Conservation (phyloP, 2,113 vertebrate species). For the Dolichotis patagonum region DNA sequence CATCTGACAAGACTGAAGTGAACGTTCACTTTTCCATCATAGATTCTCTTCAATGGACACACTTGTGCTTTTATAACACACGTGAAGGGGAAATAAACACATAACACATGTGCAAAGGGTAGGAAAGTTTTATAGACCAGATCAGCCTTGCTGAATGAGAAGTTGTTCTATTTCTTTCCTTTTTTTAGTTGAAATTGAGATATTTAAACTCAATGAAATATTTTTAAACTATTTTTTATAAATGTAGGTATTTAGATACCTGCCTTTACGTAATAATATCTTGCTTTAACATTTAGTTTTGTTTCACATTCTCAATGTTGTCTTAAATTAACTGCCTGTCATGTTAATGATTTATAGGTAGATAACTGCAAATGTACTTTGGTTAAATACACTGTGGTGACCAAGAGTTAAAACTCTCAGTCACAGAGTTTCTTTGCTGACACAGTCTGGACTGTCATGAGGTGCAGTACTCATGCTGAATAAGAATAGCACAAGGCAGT, state of each 20-base stretch:
- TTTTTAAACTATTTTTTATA: too few species aligned
- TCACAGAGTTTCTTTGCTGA: too few species aligned
- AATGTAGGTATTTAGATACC: not conserved
- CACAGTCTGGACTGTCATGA: too few species aligned
- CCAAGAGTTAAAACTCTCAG: too few species aligned
- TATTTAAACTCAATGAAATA: too few species aligned
- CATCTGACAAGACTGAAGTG: not conserved
- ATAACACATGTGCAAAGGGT: not conserved
- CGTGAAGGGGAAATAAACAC: not conserved
- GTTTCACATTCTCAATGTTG: not conserved
- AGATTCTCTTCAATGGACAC: slow-evolving; percentile 24
- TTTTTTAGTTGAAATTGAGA: not conserved
- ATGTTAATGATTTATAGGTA: not conserved
- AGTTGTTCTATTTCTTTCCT: not conserved
- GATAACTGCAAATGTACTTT: not conserved
- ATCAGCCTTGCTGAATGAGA: not conserved
- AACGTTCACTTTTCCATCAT: not conserved
- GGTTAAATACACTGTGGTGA: not conserved
- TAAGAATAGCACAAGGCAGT: too few species aligned
- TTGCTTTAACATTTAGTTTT: slow-evolving; percentile 10
- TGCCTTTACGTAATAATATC: not conserved
- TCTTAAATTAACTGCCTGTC: not conserved
- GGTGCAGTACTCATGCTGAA: too few species aligned
- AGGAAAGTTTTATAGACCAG: not conserved
- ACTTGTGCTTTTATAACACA: not conserved